Evolutionary conservation across 2,113 vertebrate genomes (phyloP).

Genomic region (Trochalopteron elliotii): DNA sequence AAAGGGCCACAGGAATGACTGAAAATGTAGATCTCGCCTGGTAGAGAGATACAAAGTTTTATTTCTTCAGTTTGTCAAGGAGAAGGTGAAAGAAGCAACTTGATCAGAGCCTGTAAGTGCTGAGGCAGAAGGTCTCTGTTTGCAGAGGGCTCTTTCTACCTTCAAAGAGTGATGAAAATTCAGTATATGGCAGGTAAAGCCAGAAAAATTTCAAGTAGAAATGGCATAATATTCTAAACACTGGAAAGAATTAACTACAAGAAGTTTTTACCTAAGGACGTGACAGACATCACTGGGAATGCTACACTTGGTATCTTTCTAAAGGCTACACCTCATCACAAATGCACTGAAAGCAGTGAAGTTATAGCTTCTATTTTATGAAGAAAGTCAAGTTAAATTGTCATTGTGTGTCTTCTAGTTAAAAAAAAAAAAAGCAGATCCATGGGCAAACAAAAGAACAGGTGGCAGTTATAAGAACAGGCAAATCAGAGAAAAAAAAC

Average conservation of each 20-base stretch:
- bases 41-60: background rate
- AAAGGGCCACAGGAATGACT: background rate
- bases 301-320: background rate
- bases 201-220: background rate
- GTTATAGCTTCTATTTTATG: background rate
- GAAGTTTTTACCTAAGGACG: background rate
- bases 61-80: background rate
- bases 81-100: background rate
- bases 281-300: background rate
- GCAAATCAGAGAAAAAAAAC: conserved; percentile 49
- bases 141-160: background rate
- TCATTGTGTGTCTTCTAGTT: background rate
- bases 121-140: background rate
- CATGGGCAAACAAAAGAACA: conserved; percentile 50
- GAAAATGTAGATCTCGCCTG: background rate
- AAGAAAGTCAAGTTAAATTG: conserved; percentile 27
- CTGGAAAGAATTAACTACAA: background rate
- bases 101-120: background rate
- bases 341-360: background rate
- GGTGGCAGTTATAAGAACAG: conserved; percentile 61
- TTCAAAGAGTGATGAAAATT: background rate
- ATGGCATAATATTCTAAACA: background rate
- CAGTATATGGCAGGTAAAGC: background rate
- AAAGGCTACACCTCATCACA: background rate
- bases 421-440: background rate